Conservation (phyloP, 2,113 vertebrate genomes). For the Tretioscincus oriximinensis region DNA sequence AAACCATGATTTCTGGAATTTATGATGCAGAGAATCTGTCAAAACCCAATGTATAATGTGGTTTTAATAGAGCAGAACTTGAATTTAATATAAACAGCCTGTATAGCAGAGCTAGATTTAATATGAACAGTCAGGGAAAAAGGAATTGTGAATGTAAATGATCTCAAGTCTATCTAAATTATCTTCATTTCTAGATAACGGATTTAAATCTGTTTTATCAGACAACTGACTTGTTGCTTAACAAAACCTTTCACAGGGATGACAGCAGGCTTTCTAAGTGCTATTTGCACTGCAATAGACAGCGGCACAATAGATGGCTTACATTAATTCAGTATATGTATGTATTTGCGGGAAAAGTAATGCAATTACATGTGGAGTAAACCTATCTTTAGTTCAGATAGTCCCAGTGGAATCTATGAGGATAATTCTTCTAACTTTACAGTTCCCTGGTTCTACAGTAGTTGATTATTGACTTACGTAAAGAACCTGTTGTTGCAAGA, state of each 20-base stretch:
- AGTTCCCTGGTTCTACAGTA: background rate
- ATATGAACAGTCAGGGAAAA: background rate
- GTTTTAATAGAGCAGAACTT: background rate
- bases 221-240: constrained; percentile 4
- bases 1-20: constrained; percentile 1
- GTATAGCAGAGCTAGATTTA: background rate
- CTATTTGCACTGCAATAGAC: background rate
- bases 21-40: background rate
- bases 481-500: background rate
- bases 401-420: background rate
- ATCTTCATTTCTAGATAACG: constrained; percentile 17
- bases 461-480: background rate
- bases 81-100: constrained; percentile 6
- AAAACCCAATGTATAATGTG: background rate
- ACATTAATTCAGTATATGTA: background rate
- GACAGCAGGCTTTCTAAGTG: background rate
- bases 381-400: constrained; percentile 7
- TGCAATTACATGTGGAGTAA: background rate
- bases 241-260: constrained; percentile 1
- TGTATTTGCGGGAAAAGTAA: background rate
- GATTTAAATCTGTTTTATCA: background rate
- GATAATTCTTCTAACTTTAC: constrained; percentile 8
- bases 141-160: constrained; percentile 11
- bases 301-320: background rate
- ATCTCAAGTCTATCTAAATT: constrained; percentile 8